Conservation (phyloP, 2,888 invertebrate genomes). For the Rotaria magnacalcarata region DNA sequence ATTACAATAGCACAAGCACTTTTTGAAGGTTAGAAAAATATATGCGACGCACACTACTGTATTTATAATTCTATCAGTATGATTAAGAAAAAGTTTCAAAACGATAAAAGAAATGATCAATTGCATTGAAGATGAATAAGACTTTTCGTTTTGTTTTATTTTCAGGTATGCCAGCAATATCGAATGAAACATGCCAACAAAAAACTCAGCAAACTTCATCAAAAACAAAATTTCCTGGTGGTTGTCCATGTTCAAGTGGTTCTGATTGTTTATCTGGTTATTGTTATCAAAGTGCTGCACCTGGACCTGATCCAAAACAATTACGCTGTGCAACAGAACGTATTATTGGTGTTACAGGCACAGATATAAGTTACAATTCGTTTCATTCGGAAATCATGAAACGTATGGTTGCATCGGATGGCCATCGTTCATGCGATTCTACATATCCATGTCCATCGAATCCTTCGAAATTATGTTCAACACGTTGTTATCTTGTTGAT, state of each 20-base stretch:
- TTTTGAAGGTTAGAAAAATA: constrained; percentile 55
- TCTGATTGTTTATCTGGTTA: constrained; percentile 49
- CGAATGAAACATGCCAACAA: constrained; percentile 47
- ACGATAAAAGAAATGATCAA: background rate
- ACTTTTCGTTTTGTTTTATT: background rate
- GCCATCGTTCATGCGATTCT: constrained; percentile 55
- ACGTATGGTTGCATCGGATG: constrained; percentile 57
- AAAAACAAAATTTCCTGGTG: constrained; percentile 52
- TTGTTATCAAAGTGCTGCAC: constrained; percentile 56
- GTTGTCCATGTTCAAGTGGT: constrained; percentile 56
- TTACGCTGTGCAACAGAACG: constrained; percentile 59
- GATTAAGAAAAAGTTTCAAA: too few relatives aligned
- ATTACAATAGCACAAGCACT: constrained; percentile 60
- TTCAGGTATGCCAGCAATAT: constrained; percentile 48
- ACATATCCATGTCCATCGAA: constrained; percentile 57
- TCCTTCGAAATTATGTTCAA: constrained; percentile 52
- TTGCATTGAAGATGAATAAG: too few relatives aligned
- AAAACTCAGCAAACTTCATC: constrained; percentile 3
- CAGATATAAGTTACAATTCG: constrained; percentile 59
- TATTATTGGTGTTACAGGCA: constrained; percentile 59
- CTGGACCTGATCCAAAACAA: constrained; percentile 51
- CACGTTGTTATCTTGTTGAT: constrained; percentile 60
- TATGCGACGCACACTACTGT: constrained; percentile 47
- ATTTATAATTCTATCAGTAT: too few relatives aligned
- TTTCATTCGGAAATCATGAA: constrained; percentile 59